Base-by-base conservation (phyloP, 1,140 invertebrate species). In the Antheraea pernyi region DNA sequence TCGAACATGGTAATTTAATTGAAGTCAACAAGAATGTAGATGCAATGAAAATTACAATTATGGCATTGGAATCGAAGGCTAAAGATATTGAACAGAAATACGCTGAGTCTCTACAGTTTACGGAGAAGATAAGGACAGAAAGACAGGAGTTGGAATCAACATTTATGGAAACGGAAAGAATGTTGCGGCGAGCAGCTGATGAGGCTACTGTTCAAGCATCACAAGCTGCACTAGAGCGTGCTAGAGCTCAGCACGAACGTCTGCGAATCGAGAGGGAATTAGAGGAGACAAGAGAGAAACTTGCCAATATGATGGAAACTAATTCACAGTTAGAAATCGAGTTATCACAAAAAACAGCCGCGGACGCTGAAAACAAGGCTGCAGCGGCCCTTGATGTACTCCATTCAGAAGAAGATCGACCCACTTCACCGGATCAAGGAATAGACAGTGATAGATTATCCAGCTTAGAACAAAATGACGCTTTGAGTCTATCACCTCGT, bases 361-460 rank as follows among this genome's bases (percentile, higher is more conserved):
- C 80, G 22, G 81, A 88, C 7, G 81, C 71, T 30, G 71, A 85
- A 59, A 79, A 86, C 65, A 88, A 91, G 79, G 69, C 86, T 42
- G 79, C 75, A 8, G 73, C 83, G 48, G 53, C 85, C 16, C 78
- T 82, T 59, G 81, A 86, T 63, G 79, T 59, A 30, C 62, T 77
- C 13, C 80, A 71, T 62, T 87, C 81, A 18, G 89, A 92, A 67
- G 87, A 91, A 63, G 91, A 91, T 22, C 73, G 90, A 19, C 88
- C 92, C 1, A 88, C 89, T 37, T 94, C 94, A 0, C 94, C 94
- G 5, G 94, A 94, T 74, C 91, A 94, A 71, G 94, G 94, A 4
- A 94, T 94, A 68, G 94, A 94, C 68, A 94, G 94, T 70, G 94
- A 94, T 76, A 88, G 93, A 36, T 82, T 94, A 10, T 94, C 93